Evolutionary conservation across 2,888 invertebrate genomes (phyloP), one percentile per base, ranked within the genome.

Genomic region (Seira ritae): DNA sequence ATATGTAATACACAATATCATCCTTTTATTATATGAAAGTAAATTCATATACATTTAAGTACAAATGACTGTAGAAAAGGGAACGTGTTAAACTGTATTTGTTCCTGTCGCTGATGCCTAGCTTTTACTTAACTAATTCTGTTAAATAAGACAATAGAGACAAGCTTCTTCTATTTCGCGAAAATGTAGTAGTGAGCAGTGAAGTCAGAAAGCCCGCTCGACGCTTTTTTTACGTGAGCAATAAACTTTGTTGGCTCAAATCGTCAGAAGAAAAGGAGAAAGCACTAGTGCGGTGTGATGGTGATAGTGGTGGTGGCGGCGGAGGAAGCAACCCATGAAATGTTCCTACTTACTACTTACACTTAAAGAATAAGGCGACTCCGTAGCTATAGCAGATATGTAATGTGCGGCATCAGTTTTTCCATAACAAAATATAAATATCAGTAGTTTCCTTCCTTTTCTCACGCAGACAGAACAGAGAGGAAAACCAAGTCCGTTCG

Each of bases 251-350:
- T 31, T 8, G 31, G 31, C 31, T 31, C 31, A 31, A 31, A 31
- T 31, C 31, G 31, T 31, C 31, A 4, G 31, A 71, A 12, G 46
- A 17, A 10, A 68, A 31, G 69, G 24, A 62, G 10, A 17, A 17
- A 62, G 70, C 70, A 8, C n/a, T n/a, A n/a, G n/a, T n/a, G n/a
- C n/a, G n/a, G n/a, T n/a, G n/a, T n/a, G n/a, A n/a, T n/a, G n/a
- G n/a, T n/a, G n/a, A n/a, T n/a, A n/a, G n/a, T n/a, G n/a, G n/a
- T n/a, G 6, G 24, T 46, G 46, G 55, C 23, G 78, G 55, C 50
- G 62, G 67, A 42, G 22, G 50, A 80, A 80, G 80, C 55, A 72
- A 65, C 42, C 68, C 73, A 68, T 80, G 68, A 80, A 80, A 80
- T 79, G 80, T 68, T 24, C 68, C 46, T 73, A 19, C 46, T 75